These are phyloP conservation scores for Champsocephalus esox DNA, from an alignment of 2,797 vertebrate genomes.

Conservation along the genomic window DNA sequence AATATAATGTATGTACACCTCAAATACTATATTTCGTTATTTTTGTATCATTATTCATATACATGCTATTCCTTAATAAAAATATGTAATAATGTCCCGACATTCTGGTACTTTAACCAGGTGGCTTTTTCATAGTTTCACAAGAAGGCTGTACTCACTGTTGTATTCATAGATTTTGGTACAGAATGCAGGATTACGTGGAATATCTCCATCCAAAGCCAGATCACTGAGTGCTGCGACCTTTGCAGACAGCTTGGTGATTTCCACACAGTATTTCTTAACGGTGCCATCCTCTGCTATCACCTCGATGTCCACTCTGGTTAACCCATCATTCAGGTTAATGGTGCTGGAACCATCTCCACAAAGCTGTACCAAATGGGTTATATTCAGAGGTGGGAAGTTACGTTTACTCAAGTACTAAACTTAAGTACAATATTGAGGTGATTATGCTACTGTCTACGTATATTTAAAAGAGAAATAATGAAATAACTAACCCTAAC, in stretches of 20 bases:
- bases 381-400: too few relatives aligned
- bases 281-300: constrained; percentile 79
- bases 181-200: constrained; percentile 70
- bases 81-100: neutral
- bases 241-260: constrained; percentile 74
- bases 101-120: neutral
- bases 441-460: neutral
- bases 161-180: constrained; percentile 65
- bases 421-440: too few relatives aligned
- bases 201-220: constrained; percentile 52
- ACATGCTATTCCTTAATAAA: neutral
- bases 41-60: neutral
- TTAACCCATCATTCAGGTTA: constrained; percentile 70
- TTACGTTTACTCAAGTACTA: too few relatives aligned
- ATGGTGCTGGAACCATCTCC: constrained; percentile 70
- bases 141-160: constrained; percentile 60
- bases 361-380: constrained; percentile 46
- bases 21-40: neutral
- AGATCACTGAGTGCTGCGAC: constrained; percentile 71
- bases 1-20: neutral
- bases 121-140: too few relatives aligned
- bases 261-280: constrained; percentile 75
- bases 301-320: constrained; percentile 76
- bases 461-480: neutral
- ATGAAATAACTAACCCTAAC: neutral